phyloP scores from a whole-genome alignment of 2,888 invertebrate genomes.

The Uloborus plumipes region DNA sequence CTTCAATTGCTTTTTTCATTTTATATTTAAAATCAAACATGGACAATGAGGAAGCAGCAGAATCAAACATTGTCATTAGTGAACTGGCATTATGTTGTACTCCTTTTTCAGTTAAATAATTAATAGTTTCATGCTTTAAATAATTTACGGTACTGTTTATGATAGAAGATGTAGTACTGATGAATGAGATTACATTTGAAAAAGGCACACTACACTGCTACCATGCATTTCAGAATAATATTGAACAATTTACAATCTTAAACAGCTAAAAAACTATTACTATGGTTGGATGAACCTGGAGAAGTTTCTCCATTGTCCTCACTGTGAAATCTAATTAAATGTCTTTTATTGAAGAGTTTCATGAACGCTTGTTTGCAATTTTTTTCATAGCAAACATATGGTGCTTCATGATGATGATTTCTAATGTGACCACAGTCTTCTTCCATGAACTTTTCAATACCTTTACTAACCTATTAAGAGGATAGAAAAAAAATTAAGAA shows the following conservation, averaged over 20 bases:
- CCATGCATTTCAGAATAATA: not conserved
- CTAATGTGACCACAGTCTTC: not conserved
- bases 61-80: constrained; percentile 14
- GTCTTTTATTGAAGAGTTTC: not conserved
- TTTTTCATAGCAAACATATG: not conserved
- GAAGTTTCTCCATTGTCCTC: not conserved
- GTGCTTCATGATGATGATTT: not conserved
- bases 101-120: not conserved
- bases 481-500: too few relatives aligned
- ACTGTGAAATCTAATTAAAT: not conserved
- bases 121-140: constrained; percentile 18
- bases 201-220: not conserved
- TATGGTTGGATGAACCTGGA: too few relatives aligned
- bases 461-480: too few relatives aligned
- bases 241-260: not conserved
- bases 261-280: too few relatives aligned
- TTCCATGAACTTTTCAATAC: too few relatives aligned
- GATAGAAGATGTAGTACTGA: constrained; percentile 1
- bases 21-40: constrained; percentile 19
- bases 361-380: not conserved
- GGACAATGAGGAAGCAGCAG: not conserved
- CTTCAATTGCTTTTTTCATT: not conserved
- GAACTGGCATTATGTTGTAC: not conserved
- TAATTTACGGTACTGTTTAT: not conserved
- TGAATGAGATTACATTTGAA: not conserved